Conservation (phyloP, 1,140 invertebrate species). For the Galendromus occidentalis region DNA sequence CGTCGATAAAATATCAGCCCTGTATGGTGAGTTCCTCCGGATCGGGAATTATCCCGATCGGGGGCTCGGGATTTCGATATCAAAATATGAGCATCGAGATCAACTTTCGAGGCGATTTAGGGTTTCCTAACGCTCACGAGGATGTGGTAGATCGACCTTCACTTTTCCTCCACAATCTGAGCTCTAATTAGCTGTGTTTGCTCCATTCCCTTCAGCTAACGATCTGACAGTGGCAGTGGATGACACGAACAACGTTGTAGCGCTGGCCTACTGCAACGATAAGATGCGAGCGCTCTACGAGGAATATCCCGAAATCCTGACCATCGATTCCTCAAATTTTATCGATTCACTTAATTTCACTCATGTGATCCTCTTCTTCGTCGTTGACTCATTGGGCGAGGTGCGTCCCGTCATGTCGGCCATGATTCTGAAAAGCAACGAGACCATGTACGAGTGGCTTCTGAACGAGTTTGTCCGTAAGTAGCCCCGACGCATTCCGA, state of each 20-base stretch:
- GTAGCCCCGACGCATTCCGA: too few relatives aligned
- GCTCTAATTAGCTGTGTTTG: too few relatives aligned
- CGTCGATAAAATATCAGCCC: slow-evolving; percentile 1
- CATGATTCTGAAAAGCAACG: background rate
- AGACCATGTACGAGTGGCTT: background rate
- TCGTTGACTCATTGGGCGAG: background rate
- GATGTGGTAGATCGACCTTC: too few relatives aligned
- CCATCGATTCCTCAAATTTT: background rate
- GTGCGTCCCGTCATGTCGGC: background rate
- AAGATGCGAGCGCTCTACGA: background rate
- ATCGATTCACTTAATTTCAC: background rate
- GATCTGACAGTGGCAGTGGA: background rate
- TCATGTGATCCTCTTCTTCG: background rate
- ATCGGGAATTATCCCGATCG: too few relatives aligned
- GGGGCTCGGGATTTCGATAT: too few relatives aligned
- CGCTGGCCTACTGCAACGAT: background rate
- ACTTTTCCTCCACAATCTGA: too few relatives aligned
- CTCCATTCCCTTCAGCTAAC: too few relatives aligned
- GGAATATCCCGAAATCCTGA: background rate
- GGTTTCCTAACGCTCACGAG: too few relatives aligned
- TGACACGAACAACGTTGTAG: background rate
- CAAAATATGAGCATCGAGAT: too few relatives aligned
- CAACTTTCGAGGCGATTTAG: too few relatives aligned
- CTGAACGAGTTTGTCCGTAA: background rate
- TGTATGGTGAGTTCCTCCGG: background rate